Evolutionary conservation across 64 coral and sea anemone genomes (phyloP).

Genomic region (Exaiptasia diaphana): DNA sequence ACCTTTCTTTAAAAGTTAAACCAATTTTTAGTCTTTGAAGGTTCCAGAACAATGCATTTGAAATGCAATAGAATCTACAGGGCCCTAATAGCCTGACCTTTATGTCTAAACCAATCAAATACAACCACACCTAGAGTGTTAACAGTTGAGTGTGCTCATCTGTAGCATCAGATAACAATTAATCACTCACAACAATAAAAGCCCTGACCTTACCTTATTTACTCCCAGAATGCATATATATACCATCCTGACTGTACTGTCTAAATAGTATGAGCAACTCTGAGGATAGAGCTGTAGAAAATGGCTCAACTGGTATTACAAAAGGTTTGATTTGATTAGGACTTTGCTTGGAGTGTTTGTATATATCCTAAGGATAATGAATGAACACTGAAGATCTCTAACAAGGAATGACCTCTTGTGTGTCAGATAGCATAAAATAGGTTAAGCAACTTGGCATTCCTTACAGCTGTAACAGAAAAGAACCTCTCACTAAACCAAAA

Average conservation of each 20-base stretch:
- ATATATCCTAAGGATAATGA: background rate
- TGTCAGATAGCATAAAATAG: background rate
- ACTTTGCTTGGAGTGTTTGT: background rate
- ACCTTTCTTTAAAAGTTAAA: background rate
- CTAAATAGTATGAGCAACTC: background rate
- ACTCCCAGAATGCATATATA: background rate
- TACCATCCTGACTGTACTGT: no score
- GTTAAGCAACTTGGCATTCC: background rate
- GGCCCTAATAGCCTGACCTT: background rate
- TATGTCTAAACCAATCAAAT: background rate
- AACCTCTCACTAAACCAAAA: background rate
- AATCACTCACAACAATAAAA: background rate
- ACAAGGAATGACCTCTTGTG: background rate
- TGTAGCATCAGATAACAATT: conserved; percentile 12
- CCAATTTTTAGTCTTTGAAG: background rate
- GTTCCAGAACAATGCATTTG: conserved; percentile 10
- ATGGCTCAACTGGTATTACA: background rate
- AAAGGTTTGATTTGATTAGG: background rate
- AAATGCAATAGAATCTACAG: background rate
- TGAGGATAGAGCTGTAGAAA: background rate
- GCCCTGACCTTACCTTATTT: conserved; percentile 15
- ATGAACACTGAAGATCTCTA: background rate
- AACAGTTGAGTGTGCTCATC: conserved; percentile 6
- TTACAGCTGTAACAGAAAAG: background rate
- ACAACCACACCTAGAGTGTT: background rate